A percentile compares a stretch with the other conserved stretches of the same genome.
phyloP scores from a whole-genome alignment of 2,113 vertebrate genomes.

The Megalops atlanticus region DNA sequence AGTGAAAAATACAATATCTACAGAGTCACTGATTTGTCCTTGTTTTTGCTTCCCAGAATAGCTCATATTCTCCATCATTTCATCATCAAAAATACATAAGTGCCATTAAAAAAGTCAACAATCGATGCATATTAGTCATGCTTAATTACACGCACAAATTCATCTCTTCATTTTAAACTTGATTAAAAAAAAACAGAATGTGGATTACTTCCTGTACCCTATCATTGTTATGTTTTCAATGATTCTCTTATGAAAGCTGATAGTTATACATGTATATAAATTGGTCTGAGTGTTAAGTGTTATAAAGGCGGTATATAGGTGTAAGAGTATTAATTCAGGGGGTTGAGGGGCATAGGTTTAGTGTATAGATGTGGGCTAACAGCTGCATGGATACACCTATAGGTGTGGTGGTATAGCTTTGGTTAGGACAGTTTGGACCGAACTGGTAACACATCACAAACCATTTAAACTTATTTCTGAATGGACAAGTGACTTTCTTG shows the following conservation, averaged over 20 bases:
- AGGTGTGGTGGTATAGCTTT: neutral
- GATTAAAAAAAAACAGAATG: neutral
- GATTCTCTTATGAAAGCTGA: neutral
- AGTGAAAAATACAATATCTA: neutral
- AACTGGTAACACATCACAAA: too few species aligned
- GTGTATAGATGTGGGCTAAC: neutral
- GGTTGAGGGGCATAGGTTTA: too few species aligned
- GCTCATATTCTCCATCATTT: neutral
- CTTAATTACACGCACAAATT: neutral
- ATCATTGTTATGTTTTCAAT: neutral
- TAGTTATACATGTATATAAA: neutral
- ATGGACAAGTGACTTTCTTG: too few species aligned
- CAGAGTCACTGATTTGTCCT: neutral
- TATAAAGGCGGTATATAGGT: neutral
- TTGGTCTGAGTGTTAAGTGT: neutral
- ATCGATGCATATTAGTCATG: neutral
- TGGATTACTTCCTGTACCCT: neutral
- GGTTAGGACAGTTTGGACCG: too few species aligned
- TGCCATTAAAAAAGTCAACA: neutral
- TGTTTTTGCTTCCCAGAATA: too few species aligned
- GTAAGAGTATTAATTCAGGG: too few species aligned
- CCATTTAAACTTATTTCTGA: too few species aligned
- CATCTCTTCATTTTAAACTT: neutral
- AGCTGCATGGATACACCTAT: neutral
- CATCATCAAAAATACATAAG: slow-evolving; percentile 3